Evolutionary conservation across 2,113 vertebrate species (phyloP), one percentile per base, ranked within the genome.

Genomic region (Sterna hirundo): DNA sequence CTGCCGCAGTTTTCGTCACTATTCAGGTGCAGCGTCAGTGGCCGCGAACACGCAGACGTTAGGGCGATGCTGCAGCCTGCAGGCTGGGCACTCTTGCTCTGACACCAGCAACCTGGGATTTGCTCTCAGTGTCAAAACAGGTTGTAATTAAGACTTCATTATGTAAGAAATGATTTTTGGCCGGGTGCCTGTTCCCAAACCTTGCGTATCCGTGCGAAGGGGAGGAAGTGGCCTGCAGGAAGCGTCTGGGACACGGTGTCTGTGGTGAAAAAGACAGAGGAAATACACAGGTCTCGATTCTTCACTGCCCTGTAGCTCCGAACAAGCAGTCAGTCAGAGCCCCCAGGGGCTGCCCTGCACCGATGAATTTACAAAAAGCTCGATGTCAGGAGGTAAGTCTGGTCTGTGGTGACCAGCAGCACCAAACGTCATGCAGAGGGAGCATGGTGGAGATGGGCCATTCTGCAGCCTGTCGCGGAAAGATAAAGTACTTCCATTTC

Each of bases 171-270:
- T 72, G 3, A 15, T 46, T 96, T 86, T 94, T 97, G 96, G 96
- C 96, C 0, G 5, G 16, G 20, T 75, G 80, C 91, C 89, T 84
- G 75, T 96, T 96, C 88, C 76, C 52, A 72, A 90, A 89, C 61
- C 13, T 91, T 42, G 75, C 23, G 22, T 82, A 91, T 95, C 86
- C 18, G 3, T 74, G 80, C 0, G 0, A 83, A 90, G 40, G 5
- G 5, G 71, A 66, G 96, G 96, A 96, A 95, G 93, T 51, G 55
- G 68, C 80, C 83, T 71, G 71, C 96, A 96, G 96, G 96, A 97
- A 97, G 79, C 49, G 94, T 96, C 94, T 92, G 96, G 94, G 95
- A 97, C 96, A 93, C 2, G 7, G 60, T 95, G 94, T 97, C 95
- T 95, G 60, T 81, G 79, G 62, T 86, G 79, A 92, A 2, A 65